Evolutionary conservation across 2,113 vertebrate genomes (phyloP), one percentile per base, ranked within the genome.

Genomic region (Coryphaenoides rupestris): DNA sequence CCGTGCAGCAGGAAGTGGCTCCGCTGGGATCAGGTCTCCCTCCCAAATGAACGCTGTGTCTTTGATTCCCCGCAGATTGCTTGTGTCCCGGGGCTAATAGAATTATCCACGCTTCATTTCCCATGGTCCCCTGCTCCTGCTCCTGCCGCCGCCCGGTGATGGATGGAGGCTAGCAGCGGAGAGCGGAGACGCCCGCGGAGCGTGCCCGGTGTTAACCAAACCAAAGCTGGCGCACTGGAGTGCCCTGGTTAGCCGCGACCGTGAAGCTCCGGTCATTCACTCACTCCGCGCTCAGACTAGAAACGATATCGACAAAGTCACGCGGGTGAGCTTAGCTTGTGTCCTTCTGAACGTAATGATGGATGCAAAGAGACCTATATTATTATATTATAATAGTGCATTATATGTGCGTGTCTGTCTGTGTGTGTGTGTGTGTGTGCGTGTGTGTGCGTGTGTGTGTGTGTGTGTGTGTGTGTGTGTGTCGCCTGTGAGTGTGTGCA

Each of bases 31-130:
- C 72, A 24, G 50, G 72, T 58, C 80, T 17, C 45, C 65, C 74
- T 74, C 73, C 63, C 65, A 55, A 67, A 57, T 70, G 64, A 79
- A 60, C 46, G 65, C 65, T 70, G 60, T 71, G 70, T 66, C 78
- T 84, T 86, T 84, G 81, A 88, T 86, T 84, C 85, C 84, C 86
- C 84, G 78, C 77, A 85, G 84, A 90, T 87, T 84, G 79, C 81
- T 87, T 83, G 84, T 87, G 82, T 89, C 84, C 68, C 72, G 15
- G 64, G 60, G 65, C 84, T 91, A 89, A 91, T 86, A 84, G 79
- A 86, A 88, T 92, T 91, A 90, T 81, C 72, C 80, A 86, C 77
- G 86, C 83, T 88, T 87, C 87, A 88, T 89, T 90, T 89, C 83
- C 80, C 86, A 87, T 79, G 75, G 70, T 83, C 83, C 74, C 1